Evolutionary conservation across 2,888 invertebrate genomes (phyloP), one percentile per base, ranked within the genome.

Genomic region (Heliconius cydno): DNA sequence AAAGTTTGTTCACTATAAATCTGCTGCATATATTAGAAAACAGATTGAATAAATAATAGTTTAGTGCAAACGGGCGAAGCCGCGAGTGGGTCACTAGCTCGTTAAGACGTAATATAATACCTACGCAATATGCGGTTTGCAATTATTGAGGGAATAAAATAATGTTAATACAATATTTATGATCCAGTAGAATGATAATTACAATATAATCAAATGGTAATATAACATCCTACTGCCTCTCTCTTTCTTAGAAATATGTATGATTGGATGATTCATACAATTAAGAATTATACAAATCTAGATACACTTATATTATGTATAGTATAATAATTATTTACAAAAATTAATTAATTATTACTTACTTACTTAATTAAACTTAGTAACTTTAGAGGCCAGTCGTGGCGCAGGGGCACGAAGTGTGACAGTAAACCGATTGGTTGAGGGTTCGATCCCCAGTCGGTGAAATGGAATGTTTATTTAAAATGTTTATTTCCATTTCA

Each of bases 51-150:
- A 15, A 46, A 46, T 15, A 46, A 46, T 46, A 46, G 15, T 46
- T 15, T 2, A 46, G 46, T 0, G 15, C 15, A 46, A 46, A 46
- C 46, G 5, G 46, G 46, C 46, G 46, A 46, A 46, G 46, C 15
- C 46, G 46, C 15, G 6, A 46, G 6, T 1, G 46, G 5, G 4
- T 15, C 46, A 5, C 15, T 46, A 46, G 46, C 46, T 57, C 19
- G 22, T 22, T 57, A 57, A 7, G 9, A 57, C 7, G 22, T 57
- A 57, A 76, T 68, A 67, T 76, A 76, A 6, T 46, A 46, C 46
- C 46, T 67, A 73, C 73, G 70, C 76, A 57, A 57, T 22, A 52
- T 70, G 68, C 41, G 71, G 30, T 57, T 74, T 30, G n/a, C 25
- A 63, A 67, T 65, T 34, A 46, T 57, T 65, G 63, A 25, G 12